Evolutionary conservation across 2,888 invertebrate species (phyloP), one percentile per base, ranked within the genome.

Genomic region (Chrysolina oricalcia): DNA sequence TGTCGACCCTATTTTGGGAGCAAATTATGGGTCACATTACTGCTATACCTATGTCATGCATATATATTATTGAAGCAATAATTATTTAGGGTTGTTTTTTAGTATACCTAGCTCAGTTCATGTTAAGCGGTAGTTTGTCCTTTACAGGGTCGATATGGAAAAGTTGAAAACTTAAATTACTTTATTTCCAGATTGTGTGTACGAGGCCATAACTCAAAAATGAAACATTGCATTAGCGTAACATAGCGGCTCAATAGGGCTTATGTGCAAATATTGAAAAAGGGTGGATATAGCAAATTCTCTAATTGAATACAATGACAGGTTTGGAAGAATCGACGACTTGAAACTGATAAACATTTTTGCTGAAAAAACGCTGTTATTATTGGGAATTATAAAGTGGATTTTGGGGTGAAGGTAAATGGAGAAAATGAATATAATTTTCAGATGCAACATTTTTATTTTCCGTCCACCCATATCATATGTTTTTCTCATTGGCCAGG

Each of bases 141-240:
- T 21, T 48, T n/a, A 15, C 62, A 35, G 35, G 50, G 62, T 74
- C 74, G 68, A 75, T 75, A 74, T 67, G 19, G 21, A 50, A 64
- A 75, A 75, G 75, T 72, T 75, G 75, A 71, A 71, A 74, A 74
- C 59, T 74, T 74, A 70, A 75, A 72, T 75, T 72, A 75, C 72
- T 75, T 75, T 68, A 75, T 75, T 72, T 65, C 67, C 10, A 72
- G 74, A 70, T 59, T 71, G 53, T 43, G 43, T 43, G 41, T 23
- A 46, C 48, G 48, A 46, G 43, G 48, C 48, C 19, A 46, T 65
- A 43, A 65, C 11, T 65, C 65, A 65, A 43, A 63, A 46, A 19
- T 27, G 19, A 50, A 67, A 50, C 50, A 27, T 46, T 43, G 23
- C 46, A 66, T 27, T 21, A 19, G 50, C 23, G 59, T 59, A 27